Evolutionary conservation across 2,113 vertebrate genomes (phyloP), one percentile per base, ranked within the genome.

Genomic region (Istiophorus platypterus): DNA sequence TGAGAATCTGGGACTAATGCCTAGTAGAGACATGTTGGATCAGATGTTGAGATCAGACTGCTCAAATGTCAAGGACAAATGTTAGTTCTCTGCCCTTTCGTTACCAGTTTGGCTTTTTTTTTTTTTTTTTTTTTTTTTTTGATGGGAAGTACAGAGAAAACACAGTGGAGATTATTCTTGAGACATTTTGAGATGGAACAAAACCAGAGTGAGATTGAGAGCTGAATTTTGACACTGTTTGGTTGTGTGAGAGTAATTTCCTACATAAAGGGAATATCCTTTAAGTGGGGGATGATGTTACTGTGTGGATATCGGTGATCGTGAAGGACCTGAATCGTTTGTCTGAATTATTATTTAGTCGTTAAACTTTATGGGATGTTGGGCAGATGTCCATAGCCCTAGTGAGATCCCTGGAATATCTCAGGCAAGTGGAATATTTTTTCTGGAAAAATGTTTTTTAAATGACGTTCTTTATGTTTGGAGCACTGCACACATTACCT

Each of bases 21-120:
- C 37, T 41, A 11, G 17, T 13, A 13, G 57, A 64, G 22, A 54
- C 14, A 7, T 54, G 34, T 58, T 51, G 26, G 59, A 78, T 64
- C 57, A 77, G 64, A 68, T n/a, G 20, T 17, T 58, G 1, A 20
- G 42, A 51, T 52, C 56, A 62, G 26, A 41, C 58, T 24, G 66
- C 72, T 82, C 24, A 71, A 24, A 74, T 64, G 72, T 86, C 61
- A 68, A 67, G 37, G 63, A 45, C n/a, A 0, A 45, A 47, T 7
- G 7, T 13, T 24, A 20, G 45, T 58, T 81, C n/a, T 8, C 49
- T 74, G n/a, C 18, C 7, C 22, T 71, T 17, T 72, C 3, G 3
- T 65, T 39, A 22, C n/a, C 14, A 4, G 64, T 39, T 7, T 65
- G 52, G 47, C 31, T 14, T 14, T 7, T 4, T 1, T 8, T 7